phyloP scores from a whole-genome alignment of 2,113 vertebrate genomes.

The Aphelocoma coerulescens region DNA sequence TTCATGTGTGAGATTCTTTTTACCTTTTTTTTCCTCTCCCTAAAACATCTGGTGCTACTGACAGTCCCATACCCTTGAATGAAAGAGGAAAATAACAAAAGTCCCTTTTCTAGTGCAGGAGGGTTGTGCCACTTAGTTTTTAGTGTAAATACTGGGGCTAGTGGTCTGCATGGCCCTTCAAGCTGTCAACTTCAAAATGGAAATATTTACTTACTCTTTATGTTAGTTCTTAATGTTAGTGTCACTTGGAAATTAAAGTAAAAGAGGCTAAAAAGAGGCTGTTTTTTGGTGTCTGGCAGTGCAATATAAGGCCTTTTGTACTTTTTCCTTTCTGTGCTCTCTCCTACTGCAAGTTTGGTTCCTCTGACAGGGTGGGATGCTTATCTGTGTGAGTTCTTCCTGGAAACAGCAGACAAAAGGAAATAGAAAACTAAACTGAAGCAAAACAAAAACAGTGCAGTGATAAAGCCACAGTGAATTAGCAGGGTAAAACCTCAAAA shows the following conservation, averaged over 20 bases:
- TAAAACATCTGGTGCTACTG: conserved; percentile 8
- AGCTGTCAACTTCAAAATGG: background rate
- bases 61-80: background rate
- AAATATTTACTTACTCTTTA: background rate
- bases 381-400: background rate
- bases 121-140: background rate
- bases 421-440: background rate
- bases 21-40: background rate
- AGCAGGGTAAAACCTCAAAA: background rate
- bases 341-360: background rate
- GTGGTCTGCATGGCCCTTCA: background rate
- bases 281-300: background rate
- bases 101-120: background rate
- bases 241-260: background rate
- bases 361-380: background rate
- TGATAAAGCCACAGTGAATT: background rate
- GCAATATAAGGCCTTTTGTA: background rate
- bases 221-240: background rate
- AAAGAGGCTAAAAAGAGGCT: background rate
- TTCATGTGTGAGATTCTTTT: conserved; percentile 7
- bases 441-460: background rate
- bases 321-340: background rate
- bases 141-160: background rate
- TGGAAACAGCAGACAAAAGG: conserved; percentile 10
- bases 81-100: background rate